Percentiles rank a stretch among this genome's conserved stretches.
Conservation (phyloP, 1,140 invertebrate genomes). For the Drosophila sulfurigaster region DNA sequence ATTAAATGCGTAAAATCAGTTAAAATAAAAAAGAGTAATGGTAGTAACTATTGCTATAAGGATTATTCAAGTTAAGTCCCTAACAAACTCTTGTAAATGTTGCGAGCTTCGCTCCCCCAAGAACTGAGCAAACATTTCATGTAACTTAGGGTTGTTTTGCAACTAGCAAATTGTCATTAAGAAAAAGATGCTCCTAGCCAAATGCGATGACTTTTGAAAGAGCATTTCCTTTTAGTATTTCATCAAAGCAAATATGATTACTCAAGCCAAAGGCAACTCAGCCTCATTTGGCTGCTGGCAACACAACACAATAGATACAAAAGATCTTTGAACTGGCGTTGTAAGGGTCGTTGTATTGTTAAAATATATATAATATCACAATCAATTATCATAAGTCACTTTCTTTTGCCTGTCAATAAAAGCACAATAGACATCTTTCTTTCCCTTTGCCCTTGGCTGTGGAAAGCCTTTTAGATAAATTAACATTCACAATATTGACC, state of each 20-base stretch:
- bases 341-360: not conserved
- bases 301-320: not conserved
- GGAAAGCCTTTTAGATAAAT: slow-evolving; percentile 43
- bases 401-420: not conserved
- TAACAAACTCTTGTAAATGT: too few relatives aligned
- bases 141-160: too few relatives aligned
- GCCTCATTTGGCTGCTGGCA: not conserved
- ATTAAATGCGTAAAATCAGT: not conserved
- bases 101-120: too few relatives aligned
- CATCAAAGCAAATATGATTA: slow-evolving; percentile 2
- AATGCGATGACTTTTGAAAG: too few relatives aligned
- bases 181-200: too few relatives aligned
- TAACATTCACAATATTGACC: slow-evolving; percentile 25
- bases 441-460: not conserved
- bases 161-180: too few relatives aligned
- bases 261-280: not conserved
- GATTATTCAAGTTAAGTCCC: too few relatives aligned
- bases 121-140: too few relatives aligned
- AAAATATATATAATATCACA: not conserved
- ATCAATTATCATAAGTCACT: slow-evolving; percentile 2
- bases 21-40: too few relatives aligned
- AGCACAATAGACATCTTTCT: not conserved
- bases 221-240: not conserved
- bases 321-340: not conserved
- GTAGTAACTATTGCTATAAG: too few relatives aligned